These are phyloP conservation scores for Scrobipalpa atriplicella DNA, from an alignment of 2,888 invertebrate genomes.

Conservation along the genomic window DNA sequence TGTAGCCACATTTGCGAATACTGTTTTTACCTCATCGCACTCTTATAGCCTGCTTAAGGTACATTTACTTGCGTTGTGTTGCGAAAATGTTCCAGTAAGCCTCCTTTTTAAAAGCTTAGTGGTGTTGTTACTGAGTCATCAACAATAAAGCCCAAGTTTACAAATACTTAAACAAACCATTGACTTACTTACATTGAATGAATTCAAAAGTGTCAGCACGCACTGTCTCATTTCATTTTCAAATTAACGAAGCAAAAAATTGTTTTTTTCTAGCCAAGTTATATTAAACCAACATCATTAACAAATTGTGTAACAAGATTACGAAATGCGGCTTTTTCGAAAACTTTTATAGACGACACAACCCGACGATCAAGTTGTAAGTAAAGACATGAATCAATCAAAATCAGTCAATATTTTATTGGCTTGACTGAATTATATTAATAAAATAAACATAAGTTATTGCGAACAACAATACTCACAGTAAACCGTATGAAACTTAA, in stretches of 20 bases:
- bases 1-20: slow-evolving; percentile 3
- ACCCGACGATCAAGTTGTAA: neutral
- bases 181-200: neutral
- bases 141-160: slow-evolving; percentile 9
- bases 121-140: slow-evolving; percentile 20
- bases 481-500: neutral
- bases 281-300: neutral
- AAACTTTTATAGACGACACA: neutral
- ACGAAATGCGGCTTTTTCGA: neutral
- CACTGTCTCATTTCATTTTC: neutral
- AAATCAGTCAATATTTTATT: slow-evolving; percentile 8
- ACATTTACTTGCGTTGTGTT: slow-evolving; percentile 27
- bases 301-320: neutral
- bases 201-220: neutral
- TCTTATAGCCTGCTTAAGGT: slow-evolving; percentile 14
- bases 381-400: slow-evolving; percentile 1
- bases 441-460: slow-evolving; percentile 3
- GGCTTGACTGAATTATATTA: neutral
- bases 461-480: neutral
- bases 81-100: slow-evolving; percentile 25
- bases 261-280: neutral
- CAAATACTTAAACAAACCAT: slow-evolving; percentile 1
- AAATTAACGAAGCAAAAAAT: neutral
- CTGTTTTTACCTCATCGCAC: slow-evolving; percentile 28
- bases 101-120: slow-evolving; percentile 21